Evolutionary conservation across 2,797 vertebrate species (phyloP), one percentile per base, ranked within the genome.

Genomic region (Ispidina picta): DNA sequence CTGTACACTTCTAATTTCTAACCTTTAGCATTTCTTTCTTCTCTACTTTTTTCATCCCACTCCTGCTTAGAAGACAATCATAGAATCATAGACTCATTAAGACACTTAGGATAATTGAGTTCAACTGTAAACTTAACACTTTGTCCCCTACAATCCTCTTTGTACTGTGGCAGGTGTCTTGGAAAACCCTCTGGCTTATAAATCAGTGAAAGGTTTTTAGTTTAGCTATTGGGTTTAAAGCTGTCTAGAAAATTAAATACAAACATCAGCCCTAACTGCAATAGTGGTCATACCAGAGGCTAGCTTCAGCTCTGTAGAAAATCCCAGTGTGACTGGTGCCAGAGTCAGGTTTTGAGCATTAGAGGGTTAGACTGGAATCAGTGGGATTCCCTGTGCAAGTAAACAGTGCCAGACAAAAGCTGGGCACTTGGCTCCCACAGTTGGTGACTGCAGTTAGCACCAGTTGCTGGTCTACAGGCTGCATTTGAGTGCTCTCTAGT

Each of bases 401-500:
- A 31, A 56, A 20, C 0, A 2, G 6, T 29, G 62, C 9, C 19
- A 18, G 37, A 13, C 7, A 18, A 35, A 52, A 68, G 26, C 19
- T 17, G 69, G 20, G 43, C 31, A 66, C 10, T 2, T 49, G 66
- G 10, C 4, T 70, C 49, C 28, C 12, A 5, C 5, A 41, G 7
- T 10, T 12, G 26, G 10, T 10, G 26, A 19, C 0, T 1, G 51
- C 31, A 51, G 12, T 12, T 5, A 26, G 49, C 75, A 9, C 7
- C 56, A 43, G 33, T 1, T 9, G 7, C 33, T 21, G 1, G 1
- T 31, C 23, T 13, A 11, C 51, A 18, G 60, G 17, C n/a, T 66
- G 88, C 76, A 16, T 65, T 62, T 58, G 91, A 86, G 83, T 90
- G 93, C 95, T 82, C 94, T 95, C 95, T 96, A 94, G 92, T 55